Percentiles rank a stretch among this genome's conserved stretches.
These are phyloP conservation scores for Aleiodes leptofemur DNA, from an alignment of 2,888 invertebrate species.

Conservation along the genomic window DNA sequence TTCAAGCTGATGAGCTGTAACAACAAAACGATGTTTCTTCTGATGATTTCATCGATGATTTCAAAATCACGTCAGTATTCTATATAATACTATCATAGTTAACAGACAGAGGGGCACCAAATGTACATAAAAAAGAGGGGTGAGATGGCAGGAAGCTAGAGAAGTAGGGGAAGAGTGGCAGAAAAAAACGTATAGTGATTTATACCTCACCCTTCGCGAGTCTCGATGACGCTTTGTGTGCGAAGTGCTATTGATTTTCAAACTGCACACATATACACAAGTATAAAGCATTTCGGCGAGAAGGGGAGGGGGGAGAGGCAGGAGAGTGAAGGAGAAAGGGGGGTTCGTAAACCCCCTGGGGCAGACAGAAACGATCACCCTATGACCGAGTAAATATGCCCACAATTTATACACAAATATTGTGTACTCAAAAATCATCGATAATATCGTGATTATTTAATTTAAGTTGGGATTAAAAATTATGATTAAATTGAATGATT, in stretches of 20 bases:
- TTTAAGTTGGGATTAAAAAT: slow-evolving; percentile 1
- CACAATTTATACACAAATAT: slow-evolving; percentile 40
- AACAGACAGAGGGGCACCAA: background rate
- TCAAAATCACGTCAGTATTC: slow-evolving; percentile 17
- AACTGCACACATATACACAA: slow-evolving; percentile 41
- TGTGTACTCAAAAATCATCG: slow-evolving; percentile 18
- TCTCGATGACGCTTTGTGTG: slow-evolving; percentile 65
- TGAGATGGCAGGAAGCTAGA: background rate
- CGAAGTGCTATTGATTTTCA: slow-evolving; percentile 68
- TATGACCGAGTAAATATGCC: slow-evolving; percentile 42
- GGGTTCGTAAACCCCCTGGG: slow-evolving; percentile 23
- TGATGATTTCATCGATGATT: slow-evolving; percentile 11
- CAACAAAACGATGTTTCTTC: slow-evolving; percentile 6
- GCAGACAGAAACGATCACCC: slow-evolving; percentile 42
- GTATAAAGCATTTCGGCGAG: background rate
- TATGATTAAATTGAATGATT: background rate
- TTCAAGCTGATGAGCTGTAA: background rate
- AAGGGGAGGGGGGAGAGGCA: slow-evolving; percentile 12
- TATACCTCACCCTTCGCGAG: slow-evolving; percentile 60
- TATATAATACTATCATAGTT: slow-evolving; percentile 15
- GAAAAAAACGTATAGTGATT: slow-evolving; percentile 56
- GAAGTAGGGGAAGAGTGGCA: background rate
- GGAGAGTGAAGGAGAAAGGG: slow-evolving; percentile 24
- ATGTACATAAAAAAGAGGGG: background rate
- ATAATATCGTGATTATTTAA: slow-evolving; percentile 19